phyloP scores from a whole-genome alignment of 2,888 invertebrate species.

The Hirtodrosophila duncani region DNA sequence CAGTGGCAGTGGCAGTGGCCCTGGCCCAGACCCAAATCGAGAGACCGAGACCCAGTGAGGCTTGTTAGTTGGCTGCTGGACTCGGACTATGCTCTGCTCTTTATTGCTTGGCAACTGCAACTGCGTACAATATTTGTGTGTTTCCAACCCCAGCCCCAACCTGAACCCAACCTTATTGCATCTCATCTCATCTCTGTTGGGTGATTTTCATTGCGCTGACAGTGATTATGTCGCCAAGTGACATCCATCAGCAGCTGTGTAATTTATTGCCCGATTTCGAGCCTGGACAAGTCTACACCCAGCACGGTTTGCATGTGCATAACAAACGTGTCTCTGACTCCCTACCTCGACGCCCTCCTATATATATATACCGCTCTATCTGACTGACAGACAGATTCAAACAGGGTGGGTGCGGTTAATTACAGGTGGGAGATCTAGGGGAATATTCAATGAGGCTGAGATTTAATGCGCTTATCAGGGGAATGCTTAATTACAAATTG shows the following conservation, averaged over 20 bases:
- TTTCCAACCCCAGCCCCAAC: not conserved
- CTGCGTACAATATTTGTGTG: slow-evolving; percentile 29
- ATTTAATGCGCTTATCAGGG: too few relatives aligned
- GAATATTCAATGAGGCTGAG: slow-evolving; percentile 1
- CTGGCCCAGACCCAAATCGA: not conserved
- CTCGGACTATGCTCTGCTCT: too few relatives aligned
- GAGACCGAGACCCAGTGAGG: slow-evolving; percentile 9
- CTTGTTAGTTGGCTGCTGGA: slow-evolving; percentile 56
- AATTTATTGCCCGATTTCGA: slow-evolving; percentile 54
- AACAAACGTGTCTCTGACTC: too few relatives aligned
- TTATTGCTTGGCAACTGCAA: slow-evolving; percentile 27
- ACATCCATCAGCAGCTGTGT: slow-evolving; percentile 61
- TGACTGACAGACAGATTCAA: not conserved
- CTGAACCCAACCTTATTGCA: not conserved
- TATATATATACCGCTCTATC: too few relatives aligned
- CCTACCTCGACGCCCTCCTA: too few relatives aligned
- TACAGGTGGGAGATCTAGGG: slow-evolving; percentile 9
- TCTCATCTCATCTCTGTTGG: not conserved
- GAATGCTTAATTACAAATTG: too few relatives aligned
- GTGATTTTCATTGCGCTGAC: slow-evolving; percentile 49
- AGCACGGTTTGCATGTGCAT: too few relatives aligned
- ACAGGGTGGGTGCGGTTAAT: slow-evolving; percentile 5
- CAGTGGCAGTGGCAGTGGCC: not conserved
- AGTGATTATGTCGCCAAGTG: slow-evolving; percentile 65
- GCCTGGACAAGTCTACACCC: too few relatives aligned